Conservation (phyloP, 2,888 invertebrate species). For the Chromoteleia sp. region DNA sequence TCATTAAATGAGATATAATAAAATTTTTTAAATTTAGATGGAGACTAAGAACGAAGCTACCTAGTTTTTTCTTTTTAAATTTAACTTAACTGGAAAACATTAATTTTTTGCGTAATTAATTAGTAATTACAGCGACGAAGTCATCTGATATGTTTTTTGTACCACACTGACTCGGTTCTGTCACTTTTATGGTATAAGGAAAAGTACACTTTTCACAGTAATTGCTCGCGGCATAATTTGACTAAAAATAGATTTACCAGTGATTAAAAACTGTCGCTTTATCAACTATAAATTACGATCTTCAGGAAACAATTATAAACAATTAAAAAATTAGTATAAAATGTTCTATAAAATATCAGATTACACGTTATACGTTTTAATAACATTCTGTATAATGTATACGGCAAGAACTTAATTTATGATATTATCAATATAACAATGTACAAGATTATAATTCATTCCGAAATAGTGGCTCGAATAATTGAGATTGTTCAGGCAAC, state of each 20-base stretch:
- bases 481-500: conserved; percentile 25
- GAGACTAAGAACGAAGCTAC: background rate
- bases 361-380: too few relatives aligned
- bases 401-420: background rate
- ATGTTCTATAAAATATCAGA: too few relatives aligned
- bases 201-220: background rate
- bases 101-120: conserved; percentile 16
- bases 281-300: too few relatives aligned
- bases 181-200: background rate
- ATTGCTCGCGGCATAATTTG: background rate
- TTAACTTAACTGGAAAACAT: background rate
- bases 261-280: too few relatives aligned
- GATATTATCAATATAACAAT: conserved; percentile 7
- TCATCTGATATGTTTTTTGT: conserved; percentile 11
- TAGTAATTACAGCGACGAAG: conserved; percentile 11
- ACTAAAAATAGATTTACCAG: too few relatives aligned
- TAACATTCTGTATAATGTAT: background rate
- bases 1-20: background rate
- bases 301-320: too few relatives aligned
- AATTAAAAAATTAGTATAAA: too few relatives aligned
- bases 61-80: background rate
- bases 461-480: conserved; percentile 21
- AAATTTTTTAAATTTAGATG: background rate
- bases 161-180: background rate
- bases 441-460: conserved; percentile 17